These are phyloP conservation scores for Balanococcus diminutus DNA, from an alignment of 2,888 invertebrate genomes.

Conservation along the genomic window DNA sequence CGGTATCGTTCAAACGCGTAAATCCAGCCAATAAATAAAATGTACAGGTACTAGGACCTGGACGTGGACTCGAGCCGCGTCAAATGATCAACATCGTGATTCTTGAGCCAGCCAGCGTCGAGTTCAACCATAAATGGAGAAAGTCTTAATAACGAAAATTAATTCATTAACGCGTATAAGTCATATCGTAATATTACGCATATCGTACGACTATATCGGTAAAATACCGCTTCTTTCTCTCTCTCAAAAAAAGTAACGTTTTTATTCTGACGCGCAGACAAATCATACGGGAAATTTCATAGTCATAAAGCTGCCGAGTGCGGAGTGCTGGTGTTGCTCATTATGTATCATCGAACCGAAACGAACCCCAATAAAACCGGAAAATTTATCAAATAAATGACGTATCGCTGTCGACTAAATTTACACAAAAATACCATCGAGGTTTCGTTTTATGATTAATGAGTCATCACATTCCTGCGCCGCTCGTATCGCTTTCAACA, in stretches of 20 bases:
- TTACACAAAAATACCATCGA: neutral
- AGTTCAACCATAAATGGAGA: neutral
- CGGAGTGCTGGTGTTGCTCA: neutral
- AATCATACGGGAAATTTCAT: too few relatives aligned
- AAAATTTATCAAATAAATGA: neutral
- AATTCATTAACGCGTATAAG: neutral
- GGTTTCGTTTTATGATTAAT: neutral
- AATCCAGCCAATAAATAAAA: neutral
- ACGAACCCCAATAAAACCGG: conserved; percentile 5
- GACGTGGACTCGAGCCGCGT: too few relatives aligned
- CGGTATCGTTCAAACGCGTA: neutral
- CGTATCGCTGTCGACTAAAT: neutral
- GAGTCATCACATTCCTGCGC: neutral
- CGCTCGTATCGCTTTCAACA: neutral
- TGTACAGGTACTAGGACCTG: neutral
- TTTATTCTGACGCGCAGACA: too few relatives aligned
- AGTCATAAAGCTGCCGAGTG: too few relatives aligned
- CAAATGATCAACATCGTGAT: too few relatives aligned
- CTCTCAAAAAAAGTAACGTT: too few relatives aligned
- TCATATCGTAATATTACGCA: neutral
- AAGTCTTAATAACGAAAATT: neutral
- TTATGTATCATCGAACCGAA: neutral
- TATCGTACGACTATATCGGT: neutral
- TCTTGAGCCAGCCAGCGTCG: too few relatives aligned
- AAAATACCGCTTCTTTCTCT: too few relatives aligned